Conservation (phyloP, 2,113 vertebrate species). For the Sander lucioperca region DNA sequence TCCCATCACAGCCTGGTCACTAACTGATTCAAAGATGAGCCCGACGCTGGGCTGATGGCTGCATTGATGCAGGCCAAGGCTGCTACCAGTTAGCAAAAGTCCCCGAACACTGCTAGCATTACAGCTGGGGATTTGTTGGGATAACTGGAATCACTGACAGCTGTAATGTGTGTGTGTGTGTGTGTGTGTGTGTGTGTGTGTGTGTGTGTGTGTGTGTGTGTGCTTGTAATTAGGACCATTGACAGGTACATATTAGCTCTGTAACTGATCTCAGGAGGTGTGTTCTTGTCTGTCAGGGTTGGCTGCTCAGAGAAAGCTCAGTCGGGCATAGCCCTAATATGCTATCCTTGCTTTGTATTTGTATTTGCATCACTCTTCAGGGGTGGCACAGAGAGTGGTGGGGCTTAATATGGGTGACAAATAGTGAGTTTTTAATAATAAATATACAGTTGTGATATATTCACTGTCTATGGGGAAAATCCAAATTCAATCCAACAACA, state of each 20-base stretch:
- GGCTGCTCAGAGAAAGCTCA: conserved; percentile 59
- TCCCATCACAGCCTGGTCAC: conserved; percentile 42
- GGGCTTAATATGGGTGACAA: neutral
- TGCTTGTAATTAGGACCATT: conserved; percentile 64
- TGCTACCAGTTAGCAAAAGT: conserved; percentile 49
- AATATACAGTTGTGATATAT: neutral
- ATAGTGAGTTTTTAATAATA: neutral
- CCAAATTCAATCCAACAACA: neutral
- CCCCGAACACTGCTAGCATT: conserved; percentile 33
- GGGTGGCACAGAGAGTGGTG: neutral
- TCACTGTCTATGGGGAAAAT: neutral
- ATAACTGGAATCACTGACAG: conserved; percentile 61
- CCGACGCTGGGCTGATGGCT: conserved; percentile 12
- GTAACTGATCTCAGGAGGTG: conserved; percentile 76
- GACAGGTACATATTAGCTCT: conserved; percentile 79
- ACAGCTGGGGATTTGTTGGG: conserved; percentile 59
- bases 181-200: conserved; percentile 28
- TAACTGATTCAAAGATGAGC: conserved; percentile 35
- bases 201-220: conserved; percentile 39
- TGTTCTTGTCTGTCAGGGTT: conserved; percentile 73
- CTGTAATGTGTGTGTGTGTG: conserved; percentile 33
- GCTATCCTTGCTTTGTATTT: neutral
- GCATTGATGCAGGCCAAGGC: conserved; percentile 30
- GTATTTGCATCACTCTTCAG: neutral
- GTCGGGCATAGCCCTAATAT: conserved; percentile 31